phyloP scores from a whole-genome alignment of 35 echinoderm and acorn worm species.

The Lytechinus pictus region DNA sequence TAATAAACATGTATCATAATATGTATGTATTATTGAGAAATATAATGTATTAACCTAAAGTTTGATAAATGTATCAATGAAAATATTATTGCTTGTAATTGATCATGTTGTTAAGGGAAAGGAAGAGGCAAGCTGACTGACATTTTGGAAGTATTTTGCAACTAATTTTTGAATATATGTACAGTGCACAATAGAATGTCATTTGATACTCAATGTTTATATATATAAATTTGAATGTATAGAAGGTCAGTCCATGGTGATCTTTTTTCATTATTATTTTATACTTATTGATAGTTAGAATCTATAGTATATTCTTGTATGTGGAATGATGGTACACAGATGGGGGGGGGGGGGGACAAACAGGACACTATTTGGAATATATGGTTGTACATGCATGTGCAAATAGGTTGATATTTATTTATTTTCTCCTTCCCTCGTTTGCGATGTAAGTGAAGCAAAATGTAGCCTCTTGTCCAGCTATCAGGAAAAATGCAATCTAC shows the following conservation, averaged over 20 bases:
- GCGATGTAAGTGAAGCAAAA: no score
- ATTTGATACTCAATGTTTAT: slow-evolving; percentile 41
- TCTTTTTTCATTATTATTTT: not conserved
- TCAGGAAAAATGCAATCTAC: no score
- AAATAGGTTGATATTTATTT: no score
- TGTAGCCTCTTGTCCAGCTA: no score
- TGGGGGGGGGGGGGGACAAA: not conserved
- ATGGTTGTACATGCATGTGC: not conserved
- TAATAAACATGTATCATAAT: not conserved
- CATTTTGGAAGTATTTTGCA: slow-evolving; percentile 21
- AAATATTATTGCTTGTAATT: slow-evolving; percentile 10
- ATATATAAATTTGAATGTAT: slow-evolving; percentile 31
- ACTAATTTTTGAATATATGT: not conserved
- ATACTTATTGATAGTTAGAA: not conserved
- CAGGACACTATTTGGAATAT: not conserved
- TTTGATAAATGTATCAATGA: slow-evolving; percentile 5
- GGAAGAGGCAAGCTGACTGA: not conserved
- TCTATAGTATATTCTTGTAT: not conserved
- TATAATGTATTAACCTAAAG: not conserved
- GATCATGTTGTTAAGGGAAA: not conserved
- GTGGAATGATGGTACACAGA: not conserved
- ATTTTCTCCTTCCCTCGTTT: no score
- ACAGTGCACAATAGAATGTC: slow-evolving; percentile 42
- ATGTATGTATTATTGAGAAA: slow-evolving; percentile 33
- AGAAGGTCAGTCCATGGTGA: not conserved